Percentiles rank a stretch among this genome's conserved stretches.
These are phyloP conservation scores for Adoxophyes honmai DNA, from an alignment of 1,140 invertebrate species.

Conservation along the genomic window DNA sequence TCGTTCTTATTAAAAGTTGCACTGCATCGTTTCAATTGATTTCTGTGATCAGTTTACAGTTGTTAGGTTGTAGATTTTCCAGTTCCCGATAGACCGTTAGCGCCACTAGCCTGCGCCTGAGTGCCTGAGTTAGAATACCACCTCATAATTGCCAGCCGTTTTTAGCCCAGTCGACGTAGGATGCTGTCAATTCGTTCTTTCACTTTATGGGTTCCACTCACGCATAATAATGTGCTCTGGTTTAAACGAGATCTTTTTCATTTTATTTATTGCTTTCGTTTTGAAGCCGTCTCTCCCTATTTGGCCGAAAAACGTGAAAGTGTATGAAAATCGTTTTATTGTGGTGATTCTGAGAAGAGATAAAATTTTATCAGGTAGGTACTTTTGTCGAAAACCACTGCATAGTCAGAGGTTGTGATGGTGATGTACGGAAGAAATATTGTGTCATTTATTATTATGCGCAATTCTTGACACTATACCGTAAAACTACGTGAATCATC, in stretches of 20 bases:
- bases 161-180: background rate
- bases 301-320: background rate
- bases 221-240: background rate
- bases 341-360: too few species aligned
- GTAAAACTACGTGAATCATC: too few species aligned
- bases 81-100: constrained; percentile 39
- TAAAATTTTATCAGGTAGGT: too few species aligned
- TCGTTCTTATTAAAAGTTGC: too few species aligned
- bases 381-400: too few species aligned
- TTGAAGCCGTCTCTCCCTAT: background rate
- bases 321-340: background rate
- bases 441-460: too few species aligned
- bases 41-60: constrained; percentile 8
- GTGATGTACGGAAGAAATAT: too few species aligned
- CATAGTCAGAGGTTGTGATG: too few species aligned
- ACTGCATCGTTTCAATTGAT: background rate
- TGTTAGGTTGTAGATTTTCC: background rate
- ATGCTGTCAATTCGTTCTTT: too few species aligned
- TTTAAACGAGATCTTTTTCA: background rate
- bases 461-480: too few species aligned
- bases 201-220: too few species aligned
- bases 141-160: constrained; percentile 12
- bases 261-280: background rate
- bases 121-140: constrained; percentile 41
- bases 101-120: constrained; percentile 41